Evolutionary conservation across 2,113 vertebrate species (phyloP), one percentile per base, ranked within the genome.

Genomic region (Zosterops lateralis): DNA sequence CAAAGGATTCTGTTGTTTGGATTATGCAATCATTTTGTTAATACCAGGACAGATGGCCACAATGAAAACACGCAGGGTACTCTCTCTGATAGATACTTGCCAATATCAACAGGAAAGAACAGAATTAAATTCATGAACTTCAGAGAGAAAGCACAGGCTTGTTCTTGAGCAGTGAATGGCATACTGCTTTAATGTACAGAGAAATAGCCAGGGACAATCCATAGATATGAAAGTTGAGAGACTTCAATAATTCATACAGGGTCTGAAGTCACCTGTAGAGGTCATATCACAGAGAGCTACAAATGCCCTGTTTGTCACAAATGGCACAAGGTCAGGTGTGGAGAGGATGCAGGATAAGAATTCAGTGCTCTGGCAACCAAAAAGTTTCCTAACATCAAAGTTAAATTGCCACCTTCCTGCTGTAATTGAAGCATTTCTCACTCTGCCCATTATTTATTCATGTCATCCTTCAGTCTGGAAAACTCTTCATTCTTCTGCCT

Each of bases 71-170:
- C 25, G 74, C 85, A 78, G 95, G 88, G 93, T 92, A 65, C 85
- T 91, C 94, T 93, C 64, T 92, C 94, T 85, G 90, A 67, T 40
- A 95, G 45, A 92, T 56, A 64, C 79, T 86, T 88, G 94, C 94
- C 96, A 97, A 92, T 83, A 87, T 96, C 93, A 97, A 96, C 95
- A 95, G 92, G 95, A 97, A 97, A 90, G 93, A 84, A 72, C 44
- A 77, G 48, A 95, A 95, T 56, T 79, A 87, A 94, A 91, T 88
- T 86, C 21, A 88, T 84, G 78, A 84, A 88, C 72, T 95, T 91
- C 57, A 85, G 60, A 92, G 32, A 77, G 72, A 94, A 93, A 93
- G 44, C 79, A 78, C 36, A 80, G 68, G 45, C 44, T 88, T 65
- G 4, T 51, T 94, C 86, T 60, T 56, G 47, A 90, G 26, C 65